Base-by-base conservation (phyloP, 1,140 invertebrate species). In the Pachyrhynchus sulphureomaculatus region DNA sequence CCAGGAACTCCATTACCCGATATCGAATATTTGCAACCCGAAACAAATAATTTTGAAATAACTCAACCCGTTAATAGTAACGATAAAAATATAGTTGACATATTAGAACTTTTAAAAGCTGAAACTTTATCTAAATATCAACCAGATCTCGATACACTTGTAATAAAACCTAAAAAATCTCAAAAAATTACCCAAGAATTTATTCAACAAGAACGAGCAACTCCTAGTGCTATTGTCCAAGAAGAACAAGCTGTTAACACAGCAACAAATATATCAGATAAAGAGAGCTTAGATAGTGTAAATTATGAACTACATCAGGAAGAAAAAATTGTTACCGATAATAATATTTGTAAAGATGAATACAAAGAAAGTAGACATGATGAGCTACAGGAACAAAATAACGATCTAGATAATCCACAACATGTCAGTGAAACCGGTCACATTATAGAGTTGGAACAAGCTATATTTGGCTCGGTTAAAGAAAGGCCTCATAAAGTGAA, bases 381-480 rank as follows among this genome's bases (percentile, higher is more conserved):
- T n/a, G n/a, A n/a, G n/a, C n/a, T n/a, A n/a, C n/a, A n/a, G n/a
- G n/a, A n/a, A n/a, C n/a, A n/a, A n/a, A n/a, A n/a, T n/a, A n/a
- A n/a, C n/a, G n/a, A n/a, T n/a, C n/a, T n/a, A n/a, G n/a, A n/a
- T n/a, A n/a, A n/a, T n/a, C n/a, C n/a, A n/a, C n/a, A n/a, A n/a
- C n/a, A n/a, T n/a, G n/a, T n/a, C n/a, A n/a, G n/a, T n/a, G n/a
- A n/a, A n/a, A n/a, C n/a, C n/a, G n/a, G n/a, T n/a, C n/a, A n/a
- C n/a, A n/a, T 48, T 26, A 9, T 44, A 3, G 70, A 74, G 29
- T 36, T 76, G 9, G 75, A 76, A 68, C 68, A 75, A 58, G 71
- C 64, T 1, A 75, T 76, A 36, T 76, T 76, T 59, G 75, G 75
- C 15, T 76, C 75, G 0, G 74, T 76, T 1, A 75, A 76, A 71